phyloP scores from a whole-genome alignment of 2,797 vertebrate genomes.

The Xiphophorus birchmanni region DNA sequence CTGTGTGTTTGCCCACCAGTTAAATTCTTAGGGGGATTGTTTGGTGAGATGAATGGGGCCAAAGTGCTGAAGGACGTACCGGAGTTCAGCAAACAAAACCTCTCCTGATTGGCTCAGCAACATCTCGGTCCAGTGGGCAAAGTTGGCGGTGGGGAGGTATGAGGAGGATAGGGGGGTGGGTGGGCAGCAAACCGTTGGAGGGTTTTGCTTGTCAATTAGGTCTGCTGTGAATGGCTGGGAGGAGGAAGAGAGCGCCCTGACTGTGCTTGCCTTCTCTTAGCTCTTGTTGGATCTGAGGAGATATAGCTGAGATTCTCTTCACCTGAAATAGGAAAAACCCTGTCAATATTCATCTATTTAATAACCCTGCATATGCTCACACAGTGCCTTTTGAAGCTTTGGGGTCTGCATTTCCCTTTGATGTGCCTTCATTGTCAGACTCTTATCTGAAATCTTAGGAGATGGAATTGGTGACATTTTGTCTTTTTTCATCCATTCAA shows the following conservation, averaged over 20 bases:
- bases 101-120: slow-evolving; percentile 75
- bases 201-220: slow-evolving; percentile 76
- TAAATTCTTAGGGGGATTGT: slow-evolving; percentile 84
- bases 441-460: slow-evolving; percentile 79
- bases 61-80: slow-evolving; percentile 81
- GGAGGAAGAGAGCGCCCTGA: slow-evolving; percentile 53
- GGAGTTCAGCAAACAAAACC: slow-evolving; percentile 81
- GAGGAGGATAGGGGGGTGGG: not conserved
- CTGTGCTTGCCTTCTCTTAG: slow-evolving; percentile 58
- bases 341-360: slow-evolving; percentile 84
- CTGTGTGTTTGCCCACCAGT: slow-evolving; percentile 81
- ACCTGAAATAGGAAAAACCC: slow-evolving; percentile 73
- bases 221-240: slow-evolving; percentile 62
- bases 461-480: slow-evolving; percentile 82
- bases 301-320: slow-evolving; percentile 73
- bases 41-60: slow-evolving; percentile 81
- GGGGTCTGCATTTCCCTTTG: slow-evolving; percentile 80
- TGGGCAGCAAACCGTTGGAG: slow-evolving; percentile 23
- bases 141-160: slow-evolving; percentile 55
- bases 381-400: slow-evolving; percentile 79
- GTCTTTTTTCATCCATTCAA: slow-evolving; percentile 79
- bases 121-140: slow-evolving; percentile 67
- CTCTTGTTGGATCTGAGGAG: slow-evolving; percentile 71
- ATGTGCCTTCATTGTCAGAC: slow-evolving; percentile 80
- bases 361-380: slow-evolving; percentile 80